Evolutionary conservation across 2,113 vertebrate genomes (phyloP), one percentile per base, ranked within the genome.

Genomic region (Gulo gulo): DNA sequence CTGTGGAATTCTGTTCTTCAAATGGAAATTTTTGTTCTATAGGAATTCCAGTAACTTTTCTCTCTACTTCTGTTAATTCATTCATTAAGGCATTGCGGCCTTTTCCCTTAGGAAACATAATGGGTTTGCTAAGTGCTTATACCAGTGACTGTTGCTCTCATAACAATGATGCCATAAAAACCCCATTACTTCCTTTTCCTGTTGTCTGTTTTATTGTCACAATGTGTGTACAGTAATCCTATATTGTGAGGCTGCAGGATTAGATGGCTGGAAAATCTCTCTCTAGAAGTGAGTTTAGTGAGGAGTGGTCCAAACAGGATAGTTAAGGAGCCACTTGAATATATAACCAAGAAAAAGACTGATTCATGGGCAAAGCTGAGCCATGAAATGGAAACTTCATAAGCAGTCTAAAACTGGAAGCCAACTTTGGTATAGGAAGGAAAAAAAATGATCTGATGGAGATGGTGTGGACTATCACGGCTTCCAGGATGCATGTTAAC

Each of bases 11-110:
- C 80, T 88, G 1, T 82, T 96, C 85, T 92, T 87, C 86, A 96
- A 89, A 95, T n/a, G 61, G 50, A 92, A 45, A 90, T 71, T 78
- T 96, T 71, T 87, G n/a, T 95, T 73, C 86, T 71, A 11, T 84
- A 81, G 81, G 63, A 95, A 96, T 98, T 93, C 90, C 95, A 82
- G 97, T 87, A 97, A 97, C 39, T 90, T 95, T 88, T 61, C 52
- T 95, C 69, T 96, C 79, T 47, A n/a, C 31, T 96, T n/a, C 79
- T 69, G 67, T 92, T 93, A 65, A 86, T 97, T 97, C 76, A 79
- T 80, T 98, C 86, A 98, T 96, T 95, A 95, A 93, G 94, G 69
- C 76, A 59, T 11, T 31, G 39, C 55, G 6, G 45, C 23, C 26
- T 94, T 96, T 87, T 92, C 90, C 94, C 92, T 59, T 52, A 76